Evolutionary conservation across 1,140 invertebrate genomes (phyloP), one percentile per base, ranked within the genome.

Genomic region (Ridgeia piscesae): DNA sequence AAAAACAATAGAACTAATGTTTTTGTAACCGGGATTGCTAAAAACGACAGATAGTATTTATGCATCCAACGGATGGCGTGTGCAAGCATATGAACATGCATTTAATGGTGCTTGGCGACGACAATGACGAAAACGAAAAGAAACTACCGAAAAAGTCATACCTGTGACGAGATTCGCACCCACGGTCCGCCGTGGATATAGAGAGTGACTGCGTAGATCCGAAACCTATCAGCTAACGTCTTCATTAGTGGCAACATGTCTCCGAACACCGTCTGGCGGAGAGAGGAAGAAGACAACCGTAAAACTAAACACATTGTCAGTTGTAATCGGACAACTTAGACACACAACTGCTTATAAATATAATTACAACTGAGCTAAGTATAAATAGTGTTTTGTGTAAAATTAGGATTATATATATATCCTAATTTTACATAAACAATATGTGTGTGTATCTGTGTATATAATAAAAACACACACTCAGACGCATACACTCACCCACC

Each of bases 121-220:
- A 42, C 42, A 11, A 42, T 6, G 42, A 42, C 42, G 42, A 42
- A 4, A 11, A 42, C 42, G 42, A 42, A 6, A 42, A 42, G 4
- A 42, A 42, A 11, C 42, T 6, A 42, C 42, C 42, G 58, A 77
- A 77, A 21, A 31, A n/a, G 34, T 77, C 58, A 77, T 77, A 77
- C 58, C 58, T 91, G 34, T 42, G 35, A 34, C n/a, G 91, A 91
- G 21, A 91, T 91, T 11, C 91, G 34, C 34, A 91, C 91, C 34
- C 42, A 91, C 33, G 33, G 33, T 58, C 48, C 91, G 6, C 35
- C 91, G 0, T 91, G 4, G 35, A 91, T 33, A 33, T 0, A 42
- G 35, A 91, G 91, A 21, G 14, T 21, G 91, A 33, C 33, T 14
- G 42, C 17, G 17, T 34, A 34, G 34, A 90, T 34, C 31, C 35